Evolutionary conservation across 37 sponge, comb jelly and placozoan species (phyloP), one percentile per base, ranked within the genome.

Genomic region (Dysidea cf. avara): DNA sequence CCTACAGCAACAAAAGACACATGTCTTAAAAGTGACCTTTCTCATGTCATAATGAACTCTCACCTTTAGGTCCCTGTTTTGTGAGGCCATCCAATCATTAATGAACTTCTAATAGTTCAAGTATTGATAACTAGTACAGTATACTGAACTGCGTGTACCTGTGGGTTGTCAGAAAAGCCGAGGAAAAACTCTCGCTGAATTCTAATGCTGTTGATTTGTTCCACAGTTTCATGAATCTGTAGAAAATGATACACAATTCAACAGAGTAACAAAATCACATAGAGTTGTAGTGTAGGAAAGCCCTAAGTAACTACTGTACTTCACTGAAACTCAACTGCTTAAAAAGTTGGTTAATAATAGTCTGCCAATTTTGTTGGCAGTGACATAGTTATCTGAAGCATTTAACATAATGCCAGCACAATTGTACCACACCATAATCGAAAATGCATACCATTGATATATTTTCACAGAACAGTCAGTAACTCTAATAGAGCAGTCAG

Each of bases 41-140:
- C 66, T 22, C 24, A 22, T 28, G 22, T 9, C 55, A 52, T 51
- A 68, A 17, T 13, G 26, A 22, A 56, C 17, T 32, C 39, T 61
- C 39, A 97, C 96, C 88, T 92, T 92, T 18, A 99, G 66, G 75
- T 99, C 99, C 61, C 96, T 80, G 56, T 82, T 92, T 78, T 99
- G 99, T 9, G 99, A 99, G 0, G 94, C 83, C 43, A 99, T 54
- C 96, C 96, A 99, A 36, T 92, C 89, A 74, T 92, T 88, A 81
- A 99, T 90, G 76, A 99, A 99, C 52, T 89, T 89, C 87, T 93
- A n/a, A n/a, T 14, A n/a, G n/a, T n/a, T n/a, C n/a, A n/a, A n/a
- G n/a, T n/a, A n/a, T n/a, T n/a, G n/a, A n/a, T n/a, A n/a, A n/a
- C n/a, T n/a, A n/a, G n/a, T n/a, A n/a, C n/a, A n/a, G 80, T 14